Base-by-base conservation (phyloP, 2,113 vertebrate species). In the Vanacampus margaritifer region DNA sequence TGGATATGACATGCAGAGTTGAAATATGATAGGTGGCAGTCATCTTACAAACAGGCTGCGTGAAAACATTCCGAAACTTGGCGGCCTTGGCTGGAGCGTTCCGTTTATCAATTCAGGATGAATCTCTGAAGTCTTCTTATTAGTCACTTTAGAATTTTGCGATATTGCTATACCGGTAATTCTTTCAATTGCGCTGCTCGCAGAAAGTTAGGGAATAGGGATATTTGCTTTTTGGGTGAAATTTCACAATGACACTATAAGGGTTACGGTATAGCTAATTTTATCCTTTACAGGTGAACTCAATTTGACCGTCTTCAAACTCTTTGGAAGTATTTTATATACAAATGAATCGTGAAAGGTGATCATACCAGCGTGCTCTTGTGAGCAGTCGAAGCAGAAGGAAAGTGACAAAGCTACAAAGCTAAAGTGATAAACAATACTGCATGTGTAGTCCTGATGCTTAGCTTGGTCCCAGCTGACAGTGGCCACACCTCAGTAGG, bases 1-100 rank as follows among this genome's bases (percentile, higher is more conserved):
- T 76, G 74, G 74, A 64, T 68, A 54, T 73, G 68, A 75, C 62
- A 72, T 67, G 73, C 65, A 68, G 60, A 68, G 66, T 26, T 28
- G 64, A 32, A 48, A 64, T 61, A 64, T 48, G n/a, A 64, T 35
- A 67, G 19, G 26, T 65, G 41, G 61, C 32, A 71, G 43, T 24
- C 48, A 56, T 17, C 8, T 45, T 51, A 68, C n/a, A 50, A 51
- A 67, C 19, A 71, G 36, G 9, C 35, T 24, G 62, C 37, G 21
- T 46, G 68, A 23, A 79, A 46, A 63, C 48, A 28, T 5, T 43
- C 48, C 69, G 23, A 48, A 36, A 64, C 24, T 50, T 57, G 2
- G 54, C 13, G 50, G 57, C 17, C 51, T 66, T 32, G 21, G 16
- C 23, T 23, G 60, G 3, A 21, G 8, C 17, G 10, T 65, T 12